Base-by-base conservation (phyloP, 2,113 vertebrate species). In the Leptobrachium ailaonicum region DNA sequence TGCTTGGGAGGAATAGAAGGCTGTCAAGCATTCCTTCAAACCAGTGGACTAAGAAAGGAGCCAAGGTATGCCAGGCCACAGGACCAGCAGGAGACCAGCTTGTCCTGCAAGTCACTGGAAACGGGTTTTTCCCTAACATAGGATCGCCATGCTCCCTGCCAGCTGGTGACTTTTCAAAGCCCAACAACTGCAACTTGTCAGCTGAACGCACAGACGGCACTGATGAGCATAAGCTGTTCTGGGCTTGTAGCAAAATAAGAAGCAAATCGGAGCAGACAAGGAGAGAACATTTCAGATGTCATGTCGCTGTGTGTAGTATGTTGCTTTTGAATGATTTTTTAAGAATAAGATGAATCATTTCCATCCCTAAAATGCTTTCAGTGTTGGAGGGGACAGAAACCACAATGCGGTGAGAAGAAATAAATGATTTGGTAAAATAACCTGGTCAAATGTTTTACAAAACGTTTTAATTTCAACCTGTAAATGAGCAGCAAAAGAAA, bases 11-110 rank as follows among this genome's bases (percentile, higher is more conserved):
- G 88, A 86, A 87, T 83, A 76, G 86, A 82, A 76, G 73, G 90
- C 91, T 85, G 79, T 83, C 88, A 93, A 32, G 92, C 94, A 95
- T 96, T 97, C 95, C 95, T 92, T 84, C 85, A 90, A 94, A 92
- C 84, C 92, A 94, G 83, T 90, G 89, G 87, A 82, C 94, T 76
- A 90, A 91, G 91, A 91, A 93, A 92, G 91, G 44, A 87, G 82
- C 83, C 84, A 85, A 91, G 88, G 84, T 88, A 92, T 86, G 86
- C 89, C 90, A 88, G 89, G 86, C 89, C 90, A 88, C 89, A 82
- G 87, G 90, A 89, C 88, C 80, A 83, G 75, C 83, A 58, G 83
- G 81, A 79, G 84, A 2, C 67, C 82, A 80, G 86, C 72, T 83
- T 82, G 45, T 40, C 77, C 9, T 9, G 10, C 70, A 73, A 85